A percentile compares a stretch with the other conserved stretches of the same genome.
These are phyloP conservation scores for Heteromormyrus szaboi DNA, from an alignment of 2,797 vertebrate genomes.

Conservation along the genomic window DNA sequence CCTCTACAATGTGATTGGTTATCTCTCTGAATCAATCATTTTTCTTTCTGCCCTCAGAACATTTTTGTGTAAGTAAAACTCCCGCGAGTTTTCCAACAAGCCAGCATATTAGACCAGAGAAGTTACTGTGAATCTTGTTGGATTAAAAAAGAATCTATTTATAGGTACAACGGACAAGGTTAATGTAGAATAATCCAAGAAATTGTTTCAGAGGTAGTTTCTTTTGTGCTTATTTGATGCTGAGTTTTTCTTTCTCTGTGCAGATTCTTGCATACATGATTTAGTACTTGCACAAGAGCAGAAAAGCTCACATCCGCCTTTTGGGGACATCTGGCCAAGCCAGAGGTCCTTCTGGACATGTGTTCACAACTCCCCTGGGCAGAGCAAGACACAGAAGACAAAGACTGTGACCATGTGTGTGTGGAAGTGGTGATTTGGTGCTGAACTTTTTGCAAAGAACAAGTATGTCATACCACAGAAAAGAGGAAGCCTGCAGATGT, in stretches of 20 bases:
- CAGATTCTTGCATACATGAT: not conserved
- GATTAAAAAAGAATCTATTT: not conserved
- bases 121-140: not conserved
- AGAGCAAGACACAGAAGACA: not conserved
- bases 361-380: not conserved
- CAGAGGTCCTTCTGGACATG: not conserved
- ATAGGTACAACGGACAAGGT: not conserved
- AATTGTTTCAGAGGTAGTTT: not conserved
- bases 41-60: not conserved
- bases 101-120: not conserved
- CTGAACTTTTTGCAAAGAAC: not conserved
- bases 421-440: not conserved
- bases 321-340: not conserved
- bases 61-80: not conserved
- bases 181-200: not conserved
- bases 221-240: not conserved
- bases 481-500: not conserved
- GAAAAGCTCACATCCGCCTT: not conserved
- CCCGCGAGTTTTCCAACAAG: not conserved
- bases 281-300: not conserved
- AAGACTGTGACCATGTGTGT: not conserved
- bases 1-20: not conserved
- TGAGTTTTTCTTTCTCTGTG: not conserved
- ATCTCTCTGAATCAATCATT: not conserved
- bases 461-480: not conserved